Evolutionary conservation across 2,888 invertebrate genomes (phyloP).

Genomic region (Drosophila testacea): DNA sequence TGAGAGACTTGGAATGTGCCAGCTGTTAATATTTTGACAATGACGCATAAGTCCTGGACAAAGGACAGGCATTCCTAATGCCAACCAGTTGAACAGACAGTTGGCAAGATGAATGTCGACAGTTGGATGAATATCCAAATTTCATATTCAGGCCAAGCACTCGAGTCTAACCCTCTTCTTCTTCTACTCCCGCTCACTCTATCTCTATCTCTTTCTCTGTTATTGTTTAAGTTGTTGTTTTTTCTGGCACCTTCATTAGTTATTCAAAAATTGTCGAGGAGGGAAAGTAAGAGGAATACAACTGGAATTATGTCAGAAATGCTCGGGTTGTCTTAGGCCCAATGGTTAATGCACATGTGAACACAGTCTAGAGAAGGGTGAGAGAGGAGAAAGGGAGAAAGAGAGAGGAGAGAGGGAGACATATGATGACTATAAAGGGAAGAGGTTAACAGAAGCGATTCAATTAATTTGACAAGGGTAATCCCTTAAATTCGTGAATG

Average conservation of each 20-base stretch:
- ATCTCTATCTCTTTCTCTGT: constrained; percentile 16
- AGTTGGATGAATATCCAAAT: constrained; percentile 75
- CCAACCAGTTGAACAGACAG: constrained; percentile 74
- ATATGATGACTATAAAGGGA: constrained; percentile 29
- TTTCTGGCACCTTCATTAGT: constrained; percentile 78
- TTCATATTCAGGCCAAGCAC: constrained; percentile 75
- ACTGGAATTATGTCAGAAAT: constrained; percentile 70
- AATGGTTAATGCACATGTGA: constrained; percentile 63
- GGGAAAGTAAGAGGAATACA: constrained; percentile 38
- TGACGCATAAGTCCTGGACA: constrained; percentile 76
- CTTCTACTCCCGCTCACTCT: neutral
- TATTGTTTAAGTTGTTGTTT: constrained; percentile 67
- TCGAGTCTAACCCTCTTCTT: constrained; percentile 51
- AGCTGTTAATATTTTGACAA: constrained; percentile 81
- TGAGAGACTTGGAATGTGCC: constrained; percentile 62
- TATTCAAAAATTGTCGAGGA: constrained; percentile 77
- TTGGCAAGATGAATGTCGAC: constrained; percentile 79
- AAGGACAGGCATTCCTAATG: constrained; percentile 58
- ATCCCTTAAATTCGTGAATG: constrained; percentile 19
- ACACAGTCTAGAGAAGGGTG: neutral
- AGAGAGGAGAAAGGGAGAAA: neutral
- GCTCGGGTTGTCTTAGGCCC: constrained; percentile 50
- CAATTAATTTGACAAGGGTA: constrained; percentile 65
- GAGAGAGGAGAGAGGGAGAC: neutral
- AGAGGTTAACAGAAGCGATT: too few species aligned